Evolutionary conservation across 2,888 invertebrate genomes (phyloP).

Genomic region (Drosophila paranaensis): DNA sequence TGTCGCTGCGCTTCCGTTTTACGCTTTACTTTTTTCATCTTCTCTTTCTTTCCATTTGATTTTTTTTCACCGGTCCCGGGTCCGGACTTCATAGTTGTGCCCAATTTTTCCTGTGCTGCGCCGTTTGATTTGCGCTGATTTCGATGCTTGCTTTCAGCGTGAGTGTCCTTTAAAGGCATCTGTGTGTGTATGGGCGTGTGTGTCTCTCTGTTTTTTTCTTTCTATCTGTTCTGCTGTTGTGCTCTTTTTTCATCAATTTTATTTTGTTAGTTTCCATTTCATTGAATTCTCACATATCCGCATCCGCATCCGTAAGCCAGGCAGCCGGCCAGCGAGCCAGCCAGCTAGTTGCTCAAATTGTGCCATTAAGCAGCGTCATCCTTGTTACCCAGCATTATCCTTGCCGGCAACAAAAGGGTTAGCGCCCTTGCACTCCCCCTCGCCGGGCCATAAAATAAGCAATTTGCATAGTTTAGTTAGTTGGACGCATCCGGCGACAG

Average conservation of each 20-base stretch:
- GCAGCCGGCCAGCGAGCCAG: conserved; percentile 15
- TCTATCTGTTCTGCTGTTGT: conserved; percentile 17
- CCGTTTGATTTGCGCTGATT: conserved; percentile 78
- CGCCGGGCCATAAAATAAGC: conserved; percentile 80
- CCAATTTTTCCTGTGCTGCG: conserved; percentile 71
- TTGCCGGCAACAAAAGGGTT: conserved; percentile 54
- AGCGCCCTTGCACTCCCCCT: not conserved
- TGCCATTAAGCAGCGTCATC: conserved; percentile 73
- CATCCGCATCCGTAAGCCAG: conserved; percentile 51
- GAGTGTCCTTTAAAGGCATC: conserved; percentile 67
- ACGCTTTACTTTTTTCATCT: conserved; percentile 31
- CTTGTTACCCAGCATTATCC: conserved; percentile 57
- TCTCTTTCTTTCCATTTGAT: conserved; percentile 3
- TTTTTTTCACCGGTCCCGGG: conserved; percentile 35
- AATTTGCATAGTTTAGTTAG: conserved; percentile 84
- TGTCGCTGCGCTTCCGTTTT: conserved; percentile 63
- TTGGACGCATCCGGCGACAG: conserved; percentile 78
- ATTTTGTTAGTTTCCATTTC: conserved; percentile 81
- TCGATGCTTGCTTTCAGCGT: conserved; percentile 45
- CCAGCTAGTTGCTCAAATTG: conserved; percentile 73
- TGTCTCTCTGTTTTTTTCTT: conserved; percentile 26
- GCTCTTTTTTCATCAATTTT: conserved; percentile 63
- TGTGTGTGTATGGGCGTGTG: conserved; percentile 15
- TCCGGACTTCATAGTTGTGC: conserved; percentile 52
- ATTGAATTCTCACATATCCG: conserved; percentile 80